phyloP scores from a whole-genome alignment of 2,113 vertebrate species.

The Ciconia stormi region DNA sequence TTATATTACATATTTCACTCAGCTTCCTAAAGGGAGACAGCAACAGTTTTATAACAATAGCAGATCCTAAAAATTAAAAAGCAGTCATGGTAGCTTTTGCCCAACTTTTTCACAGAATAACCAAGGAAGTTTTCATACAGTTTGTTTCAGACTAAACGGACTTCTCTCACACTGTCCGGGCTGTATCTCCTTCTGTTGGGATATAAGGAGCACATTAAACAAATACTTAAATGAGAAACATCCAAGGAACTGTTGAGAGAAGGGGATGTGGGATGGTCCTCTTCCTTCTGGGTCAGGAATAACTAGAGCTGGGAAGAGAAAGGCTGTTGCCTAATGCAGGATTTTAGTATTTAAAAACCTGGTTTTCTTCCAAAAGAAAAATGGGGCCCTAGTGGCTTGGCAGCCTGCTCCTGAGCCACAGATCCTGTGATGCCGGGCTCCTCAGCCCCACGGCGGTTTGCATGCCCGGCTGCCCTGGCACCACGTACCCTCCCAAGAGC shows the following conservation, averaged over 20 bases:
- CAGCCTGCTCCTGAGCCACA: slow-evolving; percentile 35
- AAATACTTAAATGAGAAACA: neutral
- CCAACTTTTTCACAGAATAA: neutral
- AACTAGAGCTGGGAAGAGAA: neutral
- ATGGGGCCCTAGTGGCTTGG: slow-evolving; percentile 32
- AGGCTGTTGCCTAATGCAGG: neutral
- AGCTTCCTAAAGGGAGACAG: neutral
- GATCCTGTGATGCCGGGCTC: neutral
- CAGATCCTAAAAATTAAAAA: neutral
- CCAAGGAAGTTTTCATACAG: neutral
- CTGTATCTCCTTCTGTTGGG: neutral
- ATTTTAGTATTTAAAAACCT: slow-evolving; percentile 20
- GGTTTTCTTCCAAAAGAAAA: slow-evolving; percentile 41
- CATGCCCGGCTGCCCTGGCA: neutral
- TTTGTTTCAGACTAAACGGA: neutral
- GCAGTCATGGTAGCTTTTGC: neutral
- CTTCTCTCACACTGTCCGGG: neutral
- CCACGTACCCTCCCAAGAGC: neutral
- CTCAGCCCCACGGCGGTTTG: neutral
- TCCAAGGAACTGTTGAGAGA: neutral
- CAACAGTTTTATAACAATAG: neutral
- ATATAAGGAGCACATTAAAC: neutral
- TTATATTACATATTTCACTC: neutral
- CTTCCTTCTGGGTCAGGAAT: neutral
- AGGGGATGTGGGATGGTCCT: neutral